phyloP scores from a whole-genome alignment of 2,888 invertebrate species.

The Blera fallax region DNA sequence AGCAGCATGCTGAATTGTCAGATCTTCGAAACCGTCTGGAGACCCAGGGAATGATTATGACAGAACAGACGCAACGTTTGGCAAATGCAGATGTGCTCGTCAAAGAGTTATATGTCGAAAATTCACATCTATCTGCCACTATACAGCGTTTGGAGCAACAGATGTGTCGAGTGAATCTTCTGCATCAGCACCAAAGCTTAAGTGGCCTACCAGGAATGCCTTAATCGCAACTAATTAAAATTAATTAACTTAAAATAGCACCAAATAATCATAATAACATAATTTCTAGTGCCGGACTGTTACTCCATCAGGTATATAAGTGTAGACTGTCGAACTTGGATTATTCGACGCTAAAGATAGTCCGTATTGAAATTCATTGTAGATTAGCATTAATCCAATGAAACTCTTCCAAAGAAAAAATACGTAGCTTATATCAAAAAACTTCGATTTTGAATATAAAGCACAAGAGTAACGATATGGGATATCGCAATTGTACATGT shows the following conservation, averaged over 20 bases:
- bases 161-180: conserved; percentile 78
- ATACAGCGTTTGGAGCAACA: conserved; percentile 81
- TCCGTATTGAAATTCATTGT: background rate
- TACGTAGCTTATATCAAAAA: background rate
- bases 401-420: background rate
- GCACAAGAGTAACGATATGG: conserved; percentile 10
- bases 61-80: conserved; percentile 86
- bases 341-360: background rate
- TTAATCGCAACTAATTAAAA: conserved; percentile 72
- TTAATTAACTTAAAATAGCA: conserved; percentile 45
- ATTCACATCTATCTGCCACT: conserved; percentile 88
- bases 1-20: conserved; percentile 81
- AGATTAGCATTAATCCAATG: conserved; percentile 8
- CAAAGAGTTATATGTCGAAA: conserved; percentile 92
- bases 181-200: conserved; percentile 79
- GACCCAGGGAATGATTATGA: conserved; percentile 82
- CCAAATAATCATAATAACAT: conserved; percentile 58
- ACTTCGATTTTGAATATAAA: background rate
- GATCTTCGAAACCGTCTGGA: conserved; percentile 83
- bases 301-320: conserved; percentile 62
- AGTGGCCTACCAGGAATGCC: conserved; percentile 77
- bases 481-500: conserved; percentile 31
- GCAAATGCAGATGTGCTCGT: conserved; percentile 89
- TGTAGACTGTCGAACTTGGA: conserved; percentile 45
- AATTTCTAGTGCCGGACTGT: conserved; percentile 54